Evolutionary conservation across 2,888 invertebrate genomes (phyloP).

Genomic region (Euzetes globulus): DNA sequence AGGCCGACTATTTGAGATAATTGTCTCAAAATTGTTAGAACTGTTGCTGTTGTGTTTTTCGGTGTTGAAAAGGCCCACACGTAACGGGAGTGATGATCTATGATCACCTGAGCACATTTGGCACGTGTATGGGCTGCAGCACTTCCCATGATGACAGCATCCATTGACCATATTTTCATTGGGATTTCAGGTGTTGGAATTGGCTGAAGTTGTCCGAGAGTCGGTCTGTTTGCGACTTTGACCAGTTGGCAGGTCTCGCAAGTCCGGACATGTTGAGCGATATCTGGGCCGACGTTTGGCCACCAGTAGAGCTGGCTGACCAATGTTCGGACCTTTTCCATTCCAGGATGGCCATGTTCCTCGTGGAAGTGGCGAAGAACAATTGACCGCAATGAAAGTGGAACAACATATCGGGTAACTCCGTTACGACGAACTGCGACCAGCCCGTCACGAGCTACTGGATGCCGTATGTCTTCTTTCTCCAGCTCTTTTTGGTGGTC

Average conservation of each 20-base stretch:
- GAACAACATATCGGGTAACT: neutral
- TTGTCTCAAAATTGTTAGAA: neutral
- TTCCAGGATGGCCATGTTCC: neutral
- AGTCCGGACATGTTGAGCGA: neutral
- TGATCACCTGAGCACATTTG: constrained; percentile 20
- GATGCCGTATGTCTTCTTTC: neutral
- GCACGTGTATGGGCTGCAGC: neutral
- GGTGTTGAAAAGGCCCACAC: constrained; percentile 24
- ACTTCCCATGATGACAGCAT: neutral
- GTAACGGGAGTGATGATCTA: constrained; percentile 23
- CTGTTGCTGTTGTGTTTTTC: constrained; percentile 1
- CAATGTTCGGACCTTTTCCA: neutral
- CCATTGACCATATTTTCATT: neutral
- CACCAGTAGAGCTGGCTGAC: neutral
- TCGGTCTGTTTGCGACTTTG: neutral
- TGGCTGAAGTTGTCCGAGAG: constrained; percentile 6
- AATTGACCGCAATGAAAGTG: neutral
- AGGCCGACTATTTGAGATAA: neutral
- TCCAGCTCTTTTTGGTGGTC: neutral
- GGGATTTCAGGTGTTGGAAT: neutral
- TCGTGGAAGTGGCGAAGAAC: neutral
- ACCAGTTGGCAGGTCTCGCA: constrained; percentile 15
- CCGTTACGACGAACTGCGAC: neutral
- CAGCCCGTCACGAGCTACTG: neutral
- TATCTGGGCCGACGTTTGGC: neutral